Base-by-base conservation (phyloP, 64 coral and sea anemone species). In the Pocillopora verrucosa region DNA sequence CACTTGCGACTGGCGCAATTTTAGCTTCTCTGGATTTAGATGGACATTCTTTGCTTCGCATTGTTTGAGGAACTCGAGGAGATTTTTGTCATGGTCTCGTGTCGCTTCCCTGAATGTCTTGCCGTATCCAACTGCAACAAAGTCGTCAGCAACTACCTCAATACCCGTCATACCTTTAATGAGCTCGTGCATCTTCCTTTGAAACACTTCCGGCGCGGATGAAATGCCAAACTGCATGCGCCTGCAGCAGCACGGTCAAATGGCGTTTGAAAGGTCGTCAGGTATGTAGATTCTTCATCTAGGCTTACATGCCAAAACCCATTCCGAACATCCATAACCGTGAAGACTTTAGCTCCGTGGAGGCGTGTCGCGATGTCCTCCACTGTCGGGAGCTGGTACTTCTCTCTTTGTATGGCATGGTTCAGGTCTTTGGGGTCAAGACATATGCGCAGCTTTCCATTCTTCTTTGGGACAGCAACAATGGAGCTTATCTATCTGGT, bases 351-450 rank as follows among this genome's bases (percentile, higher is more conserved):
- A 7, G 75, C 90, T 3, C 82, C 82, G 61, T 92, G 91, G n/a
- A 93, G 77, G 5, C 91, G 76, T 57, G 91, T 93, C 19, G 77
- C 84, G 13, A 93, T 77, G 22, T 93, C 91, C 45, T 93, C 85
- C n/a, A 88, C 73, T 1, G 77, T 93, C 22, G 78, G 91, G 4
- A 88, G 77, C 0, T 77, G 85, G 10, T 88, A 88, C 20, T 82
- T 60, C 17, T 88, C 84, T 22, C 91, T 61, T 25, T 75, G 76
- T 35, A 77, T 67, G 17, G 82, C 81, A 13, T 58, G 63, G 34
- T 86, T 92, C 13, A 86, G 82, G 58, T 92, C 78, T 36, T 93
- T 89, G 22, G 92, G 92, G 59, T 93, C 92, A 16, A 93, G 57
- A 25, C 69, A 93, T 76, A 93, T 34, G 0, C 91, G 75, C 65